These are phyloP conservation scores for Pygoscelis adeliae DNA, from an alignment of 2,113 vertebrate species.

Conservation along the genomic window DNA sequence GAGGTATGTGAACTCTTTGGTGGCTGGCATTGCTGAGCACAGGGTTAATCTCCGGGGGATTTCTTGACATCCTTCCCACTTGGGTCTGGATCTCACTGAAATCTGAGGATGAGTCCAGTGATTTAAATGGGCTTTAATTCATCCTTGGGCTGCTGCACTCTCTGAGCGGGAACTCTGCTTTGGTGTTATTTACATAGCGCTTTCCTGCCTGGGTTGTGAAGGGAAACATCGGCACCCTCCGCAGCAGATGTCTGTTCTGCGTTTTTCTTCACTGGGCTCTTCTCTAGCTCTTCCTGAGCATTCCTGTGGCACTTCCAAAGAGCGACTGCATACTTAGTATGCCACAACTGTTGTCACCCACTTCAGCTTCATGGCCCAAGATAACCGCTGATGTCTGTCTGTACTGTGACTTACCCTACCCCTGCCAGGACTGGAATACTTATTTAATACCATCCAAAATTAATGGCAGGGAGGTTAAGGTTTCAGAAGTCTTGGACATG, in stretches of 20 bases:
- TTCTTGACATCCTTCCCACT: background rate
- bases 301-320: background rate
- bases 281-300: background rate
- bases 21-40: background rate
- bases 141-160: background rate
- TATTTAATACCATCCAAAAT: background rate
- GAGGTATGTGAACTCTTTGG: background rate
- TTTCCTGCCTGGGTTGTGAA: background rate
- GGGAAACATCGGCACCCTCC: rapidly evolving
- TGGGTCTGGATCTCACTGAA: background rate
- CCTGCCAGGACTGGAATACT: background rate
- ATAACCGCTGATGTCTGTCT: background rate
- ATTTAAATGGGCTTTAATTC: background rate
- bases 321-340: background rate
- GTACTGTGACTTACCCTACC: background rate
- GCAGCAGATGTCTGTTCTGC: background rate
- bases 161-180: background rate
- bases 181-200: background rate
- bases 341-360: background rate
- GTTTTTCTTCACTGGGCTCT: background rate
- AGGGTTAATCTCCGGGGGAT: background rate
- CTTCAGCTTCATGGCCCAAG: background rate
- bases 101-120: background rate
- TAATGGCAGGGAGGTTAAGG: background rate
- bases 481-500: background rate